Base-by-base conservation (phyloP, 2,797 vertebrate genomes). In the Protosalanx chinensis region DNA sequence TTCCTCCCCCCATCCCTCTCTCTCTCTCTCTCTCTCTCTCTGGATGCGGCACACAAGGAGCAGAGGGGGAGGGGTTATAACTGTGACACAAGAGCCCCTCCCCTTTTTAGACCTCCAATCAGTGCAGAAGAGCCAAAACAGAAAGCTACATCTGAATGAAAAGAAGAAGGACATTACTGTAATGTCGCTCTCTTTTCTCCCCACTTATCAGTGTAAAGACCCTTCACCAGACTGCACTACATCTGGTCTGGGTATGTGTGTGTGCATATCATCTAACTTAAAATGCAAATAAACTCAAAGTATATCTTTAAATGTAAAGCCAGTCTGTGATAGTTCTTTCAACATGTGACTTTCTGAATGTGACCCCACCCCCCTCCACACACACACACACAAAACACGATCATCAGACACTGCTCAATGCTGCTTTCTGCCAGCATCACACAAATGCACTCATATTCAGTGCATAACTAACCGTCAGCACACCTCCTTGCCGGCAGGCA, bases 11-110 rank as follows among this genome's bases (percentile, higher is more conserved):
- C 32, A 29, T 57, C 53, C n/a, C 59, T 20, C 63, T 62, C 68
- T 51, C 13, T 70, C 15, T 71, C 69, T 70, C 15, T 71, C 69
- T 32, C 18, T 64, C 70, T 59, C 76, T 77, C 71, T 75, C 76
- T 30, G 49, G 66, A 67, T 86, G 83, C 79, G 68, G 84, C 73
- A 73, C 66, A 79, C 62, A 74, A 66, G 72, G 70, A 81, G 78
- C 72, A 65, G 71, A 79, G 29, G 58, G 58, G 79, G 76, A 56
- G 81, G 79, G 79, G 79, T 73, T 4, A n/a, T 32, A 6, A 72
- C n/a, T 46, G 63, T 62, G 72, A 79, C 79, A 75, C 30, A 70
- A 70, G 59, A 46, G 27, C 81, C 69, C 81, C 79, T 77, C 82
- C 83, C 73, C 49, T 59, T 79, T 79, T n/a, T 29, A 32, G 33